A percentile compares a stretch with the other conserved stretches of the same genome.
Conservation (phyloP, 92 coral and sea anemone genomes). For the Muricea muricata region DNA sequence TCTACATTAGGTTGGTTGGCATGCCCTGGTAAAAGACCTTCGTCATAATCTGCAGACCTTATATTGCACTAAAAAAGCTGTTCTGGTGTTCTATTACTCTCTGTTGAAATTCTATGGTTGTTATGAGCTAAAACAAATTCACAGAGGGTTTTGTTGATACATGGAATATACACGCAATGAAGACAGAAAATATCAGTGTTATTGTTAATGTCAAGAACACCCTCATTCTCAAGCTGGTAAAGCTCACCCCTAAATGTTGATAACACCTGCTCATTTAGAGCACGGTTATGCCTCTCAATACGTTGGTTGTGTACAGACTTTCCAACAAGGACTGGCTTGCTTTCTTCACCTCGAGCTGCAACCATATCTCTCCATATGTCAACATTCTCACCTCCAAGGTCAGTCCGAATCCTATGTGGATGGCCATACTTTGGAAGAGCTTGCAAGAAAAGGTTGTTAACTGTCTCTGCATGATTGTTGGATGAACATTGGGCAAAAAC, state of each 20-base stretch:
- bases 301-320: constrained; percentile 64
- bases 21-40: constrained; percentile 16
- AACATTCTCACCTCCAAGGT: constrained; percentile 63
- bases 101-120: neutral
- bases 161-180: constrained; percentile 59
- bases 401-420: constrained; percentile 54
- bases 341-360: constrained; percentile 61
- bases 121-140: constrained; percentile 28
- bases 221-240: constrained; percentile 54
- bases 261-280: constrained; percentile 59
- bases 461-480: constrained; percentile 57
- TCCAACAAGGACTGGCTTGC: constrained; percentile 51
- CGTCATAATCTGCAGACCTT: neutral
- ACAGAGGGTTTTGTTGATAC: constrained; percentile 49
- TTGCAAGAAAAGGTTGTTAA: constrained; percentile 31
- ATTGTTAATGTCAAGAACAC: constrained; percentile 62
- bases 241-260: constrained; percentile 43
- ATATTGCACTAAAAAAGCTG: constrained; percentile 6
- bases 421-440: constrained; percentile 52
- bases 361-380: constrained; percentile 67
- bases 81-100: neutral
- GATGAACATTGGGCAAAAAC: constrained; percentile 35
- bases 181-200: constrained; percentile 65
- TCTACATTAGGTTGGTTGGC: constrained; percentile 10
- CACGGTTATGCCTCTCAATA: constrained; percentile 64